These are phyloP conservation scores for Discoglossus pictus DNA, from an alignment of 2,797 vertebrate species.

Conservation along the genomic window DNA sequence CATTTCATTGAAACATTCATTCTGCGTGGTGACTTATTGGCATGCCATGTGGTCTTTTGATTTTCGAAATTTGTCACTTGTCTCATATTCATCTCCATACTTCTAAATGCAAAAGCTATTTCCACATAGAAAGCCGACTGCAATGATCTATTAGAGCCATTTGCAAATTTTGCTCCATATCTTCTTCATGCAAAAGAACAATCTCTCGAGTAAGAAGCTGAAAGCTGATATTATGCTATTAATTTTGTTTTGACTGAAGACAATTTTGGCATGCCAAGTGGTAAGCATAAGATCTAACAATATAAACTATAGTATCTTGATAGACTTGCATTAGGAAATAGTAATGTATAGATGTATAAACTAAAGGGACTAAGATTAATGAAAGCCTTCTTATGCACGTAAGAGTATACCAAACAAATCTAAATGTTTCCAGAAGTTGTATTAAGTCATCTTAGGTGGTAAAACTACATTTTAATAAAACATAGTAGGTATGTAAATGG, in stretches of 20 bases:
- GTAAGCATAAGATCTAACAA: slow-evolving; percentile 37
- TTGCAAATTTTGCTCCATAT: slow-evolving; percentile 46
- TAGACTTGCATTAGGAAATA: slow-evolving; percentile 33
- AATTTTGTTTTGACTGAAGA: slow-evolving; percentile 43
- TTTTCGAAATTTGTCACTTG: neutral
- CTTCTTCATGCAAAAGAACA: slow-evolving; percentile 40
- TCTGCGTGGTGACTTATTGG: too few relatives aligned
- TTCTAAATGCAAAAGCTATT: slow-evolving; percentile 27
- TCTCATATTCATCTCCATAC: slow-evolving; percentile 6
- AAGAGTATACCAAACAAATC: slow-evolving; percentile 30
- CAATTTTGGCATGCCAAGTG: slow-evolving; percentile 43
- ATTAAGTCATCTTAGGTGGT: slow-evolving; percentile 29
- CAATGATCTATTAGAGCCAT: slow-evolving; percentile 33
- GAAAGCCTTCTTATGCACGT: slow-evolving; percentile 27
- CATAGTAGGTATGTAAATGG: slow-evolving; percentile 32
- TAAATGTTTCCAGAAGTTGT: slow-evolving; percentile 10
- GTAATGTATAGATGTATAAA: slow-evolving; percentile 33
- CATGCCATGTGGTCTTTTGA: neutral
- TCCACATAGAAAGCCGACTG: slow-evolving; percentile 1
- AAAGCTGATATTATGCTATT: slow-evolving; percentile 46
- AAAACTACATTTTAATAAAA: slow-evolving; percentile 39
- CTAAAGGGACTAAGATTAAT: slow-evolving; percentile 44
- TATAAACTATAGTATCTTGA: slow-evolving; percentile 39
- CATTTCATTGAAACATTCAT: too few relatives aligned
- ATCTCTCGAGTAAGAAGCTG: slow-evolving; percentile 28